Base-by-base conservation (phyloP, 2,888 invertebrate genomes). In the Scotopteryx bipunctaria region DNA sequence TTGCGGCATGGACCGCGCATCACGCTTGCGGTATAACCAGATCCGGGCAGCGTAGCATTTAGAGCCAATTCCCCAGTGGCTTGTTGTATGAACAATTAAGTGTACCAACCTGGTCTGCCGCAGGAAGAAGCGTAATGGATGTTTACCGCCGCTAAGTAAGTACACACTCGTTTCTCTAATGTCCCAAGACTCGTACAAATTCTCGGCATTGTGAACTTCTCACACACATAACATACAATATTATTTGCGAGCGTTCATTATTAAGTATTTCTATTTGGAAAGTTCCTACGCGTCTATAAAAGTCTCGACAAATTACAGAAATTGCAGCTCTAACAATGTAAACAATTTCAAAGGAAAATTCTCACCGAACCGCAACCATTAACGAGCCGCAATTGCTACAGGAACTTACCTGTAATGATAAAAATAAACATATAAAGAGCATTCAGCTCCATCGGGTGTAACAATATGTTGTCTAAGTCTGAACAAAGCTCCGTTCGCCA, bases 81-180 rank as follows among this genome's bases (percentile, higher is more conserved):
- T 87, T 88, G 86, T 87, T 86, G 83, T 83, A 86, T 86, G 86
- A 88, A 87, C 88, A 87, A 86, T 89, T 87, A 88, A 86, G 82
- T 81, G 80, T 81, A 75, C 80, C 77, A 80, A 83, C 82, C 83
- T 83, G 76, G 73, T 72, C 76, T 74, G 63, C 69, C 71, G 73
- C 73, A 80, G 78, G 79, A 86, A 85, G 82, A 85, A 82, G 79
- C 72, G 69, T 84, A 83, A 84, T 85, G 77, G 81, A 81, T 85
- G 80, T 83, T 83, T 79, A 79, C 80, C 73, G 73, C 67, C 66
- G 64, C 75, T 83, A 81, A 83, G 78, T 81, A 78, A 71, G 27
- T 29, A 43, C 42, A 41, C 41, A 37, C 38, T 37, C 29, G 33
- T 48, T 27, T 27, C 29, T 50, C 41, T 43, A 40, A 52, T 21